These are phyloP conservation scores for Cotesia vestalis DNA, from an alignment of 1,140 invertebrate species.

Conservation along the genomic window DNA sequence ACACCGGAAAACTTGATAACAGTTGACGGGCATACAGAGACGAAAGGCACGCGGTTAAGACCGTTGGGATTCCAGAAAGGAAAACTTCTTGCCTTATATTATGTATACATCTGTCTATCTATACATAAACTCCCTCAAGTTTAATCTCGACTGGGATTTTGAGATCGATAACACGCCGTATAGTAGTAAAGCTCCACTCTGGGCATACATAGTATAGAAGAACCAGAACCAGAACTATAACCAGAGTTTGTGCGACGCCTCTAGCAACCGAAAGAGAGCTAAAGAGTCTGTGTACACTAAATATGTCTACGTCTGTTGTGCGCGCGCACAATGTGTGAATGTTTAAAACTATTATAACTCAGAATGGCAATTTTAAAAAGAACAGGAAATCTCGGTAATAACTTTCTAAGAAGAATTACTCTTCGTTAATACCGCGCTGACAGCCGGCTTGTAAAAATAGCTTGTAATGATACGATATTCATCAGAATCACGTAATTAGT, in stretches of 20 bases:
- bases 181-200: slow-evolving; percentile 7
- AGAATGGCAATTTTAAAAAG: no score
- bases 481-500: no score
- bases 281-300: not conserved
- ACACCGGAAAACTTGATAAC: slow-evolving; percentile 11
- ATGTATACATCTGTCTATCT: not conserved
- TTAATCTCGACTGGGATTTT: slow-evolving; percentile 38
- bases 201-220: no score
- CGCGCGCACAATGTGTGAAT: not conserved
- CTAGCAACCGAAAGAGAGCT: slow-evolving; percentile 14
- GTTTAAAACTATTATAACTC: slow-evolving; percentile 5
- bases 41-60: slow-evolving; percentile 32
- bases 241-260: slow-evolving; percentile 20
- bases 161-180: slow-evolving; percentile 30
- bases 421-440: no score
- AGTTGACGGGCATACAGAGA: slow-evolving; percentile 30
- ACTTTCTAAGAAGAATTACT: no score
- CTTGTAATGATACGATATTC: no score
- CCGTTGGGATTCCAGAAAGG: slow-evolving; percentile 22
- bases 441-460: no score
- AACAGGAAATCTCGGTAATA: no score
- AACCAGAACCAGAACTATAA: no score
- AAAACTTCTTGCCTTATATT: slow-evolving; percentile 25
- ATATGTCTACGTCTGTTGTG: not conserved
- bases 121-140: slow-evolving; percentile 28